These are phyloP conservation scores for Archips xylosteana DNA, from an alignment of 2,888 invertebrate genomes.

Conservation along the genomic window DNA sequence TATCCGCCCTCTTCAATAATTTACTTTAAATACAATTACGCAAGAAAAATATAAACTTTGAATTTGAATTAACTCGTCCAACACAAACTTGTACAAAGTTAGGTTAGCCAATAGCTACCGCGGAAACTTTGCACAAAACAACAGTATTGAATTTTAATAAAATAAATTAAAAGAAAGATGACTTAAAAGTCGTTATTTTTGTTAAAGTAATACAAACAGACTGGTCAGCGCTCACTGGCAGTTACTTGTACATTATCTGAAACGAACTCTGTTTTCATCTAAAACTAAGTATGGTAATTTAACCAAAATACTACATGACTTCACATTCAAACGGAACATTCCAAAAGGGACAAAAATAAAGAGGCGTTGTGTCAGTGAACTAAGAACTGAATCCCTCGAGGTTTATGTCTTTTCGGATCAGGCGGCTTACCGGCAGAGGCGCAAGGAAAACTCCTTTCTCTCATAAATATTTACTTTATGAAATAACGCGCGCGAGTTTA, in stretches of 20 bases:
- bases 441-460: conserved; percentile 74
- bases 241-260: neutral
- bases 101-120: conserved; percentile 1
- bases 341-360: conserved; percentile 63
- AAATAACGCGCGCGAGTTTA: conserved; percentile 78
- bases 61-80: conserved; percentile 21
- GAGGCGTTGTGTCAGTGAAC: conserved; percentile 77
- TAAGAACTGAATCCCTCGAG: conserved; percentile 80
- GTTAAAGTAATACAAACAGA: conserved; percentile 2
- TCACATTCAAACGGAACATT: conserved; percentile 48
- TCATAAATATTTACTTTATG: conserved; percentile 86
- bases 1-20: conserved; percentile 46
- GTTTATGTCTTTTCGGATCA: conserved; percentile 84
- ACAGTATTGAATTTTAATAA: neutral
- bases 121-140: conserved; percentile 8
- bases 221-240: neutral
- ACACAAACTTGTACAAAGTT: conserved; percentile 17
- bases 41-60: conserved; percentile 8
- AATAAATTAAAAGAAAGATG: neutral
- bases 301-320: conserved; percentile 15
- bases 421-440: conserved; percentile 78
- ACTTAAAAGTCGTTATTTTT: neutral
- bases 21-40: conserved; percentile 23
- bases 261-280: conserved; percentile 1
- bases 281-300: conserved; percentile 6